These are phyloP conservation scores for Halocynthia roretzi DNA, from an alignment of 23 tunicate genomes.

Conservation along the genomic window DNA sequence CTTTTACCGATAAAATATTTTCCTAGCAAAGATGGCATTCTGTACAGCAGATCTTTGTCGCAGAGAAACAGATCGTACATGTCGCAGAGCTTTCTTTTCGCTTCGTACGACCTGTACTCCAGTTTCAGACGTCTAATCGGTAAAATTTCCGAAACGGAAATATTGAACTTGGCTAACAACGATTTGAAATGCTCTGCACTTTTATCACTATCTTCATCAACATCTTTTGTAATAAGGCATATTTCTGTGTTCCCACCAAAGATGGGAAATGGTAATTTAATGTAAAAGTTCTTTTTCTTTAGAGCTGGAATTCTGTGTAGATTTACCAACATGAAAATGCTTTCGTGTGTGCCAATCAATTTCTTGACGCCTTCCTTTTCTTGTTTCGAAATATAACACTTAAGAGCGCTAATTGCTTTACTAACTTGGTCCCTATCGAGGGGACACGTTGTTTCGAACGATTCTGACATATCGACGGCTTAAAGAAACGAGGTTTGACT, in stretches of 20 bases:
- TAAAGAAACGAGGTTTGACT: no score
- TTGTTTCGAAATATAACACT: slow-evolving; percentile 8
- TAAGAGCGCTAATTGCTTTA: slow-evolving; percentile 20
- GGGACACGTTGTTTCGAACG: slow-evolving; percentile 13
- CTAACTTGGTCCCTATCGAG: slow-evolving; percentile 17
- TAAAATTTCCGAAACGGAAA: neutral
- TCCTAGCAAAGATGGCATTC: slow-evolving; percentile 13
- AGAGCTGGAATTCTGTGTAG: slow-evolving; percentile 17
- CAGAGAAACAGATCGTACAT: slow-evolving; percentile 29
- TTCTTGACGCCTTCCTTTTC: neutral
- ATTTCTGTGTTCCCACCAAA: slow-evolving; percentile 5
- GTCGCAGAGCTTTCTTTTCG: slow-evolving; percentile 2
- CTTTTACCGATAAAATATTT: slow-evolving; percentile 10
- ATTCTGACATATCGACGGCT: no score
- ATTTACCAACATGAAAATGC: slow-evolving; percentile 1
- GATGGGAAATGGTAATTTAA: slow-evolving; percentile 8
- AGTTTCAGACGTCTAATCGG: neutral
- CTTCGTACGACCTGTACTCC: slow-evolving; percentile 20
- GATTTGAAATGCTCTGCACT: neutral
- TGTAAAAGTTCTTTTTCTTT: slow-evolving; percentile 6
- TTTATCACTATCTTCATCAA: slow-evolving; percentile 9
- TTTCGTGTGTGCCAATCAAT: slow-evolving; percentile 1
- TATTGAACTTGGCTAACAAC: neutral
- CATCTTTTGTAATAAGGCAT: slow-evolving; percentile 11
- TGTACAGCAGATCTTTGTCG: neutral